These are phyloP conservation scores for Agonopterix arenella DNA, from an alignment of 2,888 invertebrate genomes.

Conservation along the genomic window DNA sequence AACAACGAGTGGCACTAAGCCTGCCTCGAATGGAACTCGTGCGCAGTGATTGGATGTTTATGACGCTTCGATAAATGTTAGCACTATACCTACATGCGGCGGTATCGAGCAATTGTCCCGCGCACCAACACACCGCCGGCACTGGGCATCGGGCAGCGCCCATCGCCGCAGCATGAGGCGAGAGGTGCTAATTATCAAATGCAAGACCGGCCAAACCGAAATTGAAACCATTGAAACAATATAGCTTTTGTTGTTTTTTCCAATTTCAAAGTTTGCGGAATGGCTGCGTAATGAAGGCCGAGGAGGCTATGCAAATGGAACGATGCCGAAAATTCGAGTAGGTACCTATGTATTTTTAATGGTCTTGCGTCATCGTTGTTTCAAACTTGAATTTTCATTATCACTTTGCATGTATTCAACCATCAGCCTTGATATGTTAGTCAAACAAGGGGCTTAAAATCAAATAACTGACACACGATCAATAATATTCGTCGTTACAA, in stretches of 20 bases:
- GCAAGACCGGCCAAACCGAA: slow-evolving; percentile 68
- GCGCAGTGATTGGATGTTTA: slow-evolving; percentile 67
- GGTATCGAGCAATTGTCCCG: slow-evolving; percentile 46
- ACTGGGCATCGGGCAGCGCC: not conserved
- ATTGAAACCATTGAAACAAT: slow-evolving; percentile 76
- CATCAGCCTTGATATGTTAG: slow-evolving; percentile 73
- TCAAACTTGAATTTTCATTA: slow-evolving; percentile 77
- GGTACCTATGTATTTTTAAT: slow-evolving; percentile 71
- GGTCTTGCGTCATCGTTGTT: slow-evolving; percentile 73
- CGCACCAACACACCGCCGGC: slow-evolving; percentile 8
- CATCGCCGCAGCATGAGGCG: slow-evolving; percentile 24
- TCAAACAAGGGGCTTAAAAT: slow-evolving; percentile 72
- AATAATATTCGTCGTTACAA: slow-evolving; percentile 57
- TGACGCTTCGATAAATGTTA: slow-evolving; percentile 64
- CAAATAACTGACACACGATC: slow-evolving; percentile 66
- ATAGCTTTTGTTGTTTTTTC: slow-evolving; percentile 67
- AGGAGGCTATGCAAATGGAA: slow-evolving; percentile 69
- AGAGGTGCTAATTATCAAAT: slow-evolving; percentile 75
- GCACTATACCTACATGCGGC: slow-evolving; percentile 40
- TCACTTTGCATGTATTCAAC: slow-evolving; percentile 71
- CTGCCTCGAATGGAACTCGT: slow-evolving; percentile 47
- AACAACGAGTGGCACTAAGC: slow-evolving; percentile 65
- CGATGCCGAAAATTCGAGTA: slow-evolving; percentile 70
- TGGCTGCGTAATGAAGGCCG: slow-evolving; percentile 73
- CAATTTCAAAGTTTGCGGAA: slow-evolving; percentile 75